phyloP scores from a whole-genome alignment of 2,888 invertebrate species.

The Leptinotarsa juncta region DNA sequence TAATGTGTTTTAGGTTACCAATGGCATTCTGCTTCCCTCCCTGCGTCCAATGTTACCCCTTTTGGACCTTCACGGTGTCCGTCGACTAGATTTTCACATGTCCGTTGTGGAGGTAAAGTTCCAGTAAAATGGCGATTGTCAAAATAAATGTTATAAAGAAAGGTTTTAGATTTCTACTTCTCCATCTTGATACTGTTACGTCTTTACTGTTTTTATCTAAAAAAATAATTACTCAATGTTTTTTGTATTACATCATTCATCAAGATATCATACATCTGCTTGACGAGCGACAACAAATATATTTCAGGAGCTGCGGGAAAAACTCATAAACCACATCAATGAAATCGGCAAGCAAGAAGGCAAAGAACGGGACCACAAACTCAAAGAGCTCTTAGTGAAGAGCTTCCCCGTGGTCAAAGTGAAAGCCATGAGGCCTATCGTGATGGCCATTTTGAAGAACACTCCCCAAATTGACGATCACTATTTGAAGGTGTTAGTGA shows the following conservation, averaged over 20 bases:
- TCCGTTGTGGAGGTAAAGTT: conserved; percentile 85
- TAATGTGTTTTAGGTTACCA: conserved; percentile 74
- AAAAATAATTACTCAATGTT: too few species aligned
- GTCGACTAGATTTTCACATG: conserved; percentile 93
- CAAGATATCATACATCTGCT: too few species aligned
- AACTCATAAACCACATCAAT: conserved; percentile 83
- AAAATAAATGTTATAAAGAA: too few species aligned
- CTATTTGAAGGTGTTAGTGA: conserved; percentile 80
- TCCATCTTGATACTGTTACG: too few species aligned
- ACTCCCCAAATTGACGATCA: conserved; percentile 94
- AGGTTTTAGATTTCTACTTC: too few species aligned
- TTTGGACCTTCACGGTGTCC: conserved; percentile 92
- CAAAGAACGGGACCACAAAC: conserved; percentile 81
- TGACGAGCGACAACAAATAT: conserved; percentile 11
- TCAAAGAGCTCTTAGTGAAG: conserved; percentile 90
- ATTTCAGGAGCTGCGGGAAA: conserved; percentile 73
- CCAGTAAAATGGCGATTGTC: conserved; percentile 1
- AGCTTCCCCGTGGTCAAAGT: conserved; percentile 95
- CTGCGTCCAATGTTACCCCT: conserved; percentile 94
- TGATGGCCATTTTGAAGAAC: conserved; percentile 94
- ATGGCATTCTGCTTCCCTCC: conserved; percentile 92
- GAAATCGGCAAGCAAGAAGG: conserved; percentile 82
- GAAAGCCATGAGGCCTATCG: conserved; percentile 90
- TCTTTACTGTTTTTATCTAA: too few species aligned
- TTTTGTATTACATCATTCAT: too few species aligned